phyloP scores from a whole-genome alignment of 2,797 vertebrate genomes.

The Helarctos malayanus region DNA sequence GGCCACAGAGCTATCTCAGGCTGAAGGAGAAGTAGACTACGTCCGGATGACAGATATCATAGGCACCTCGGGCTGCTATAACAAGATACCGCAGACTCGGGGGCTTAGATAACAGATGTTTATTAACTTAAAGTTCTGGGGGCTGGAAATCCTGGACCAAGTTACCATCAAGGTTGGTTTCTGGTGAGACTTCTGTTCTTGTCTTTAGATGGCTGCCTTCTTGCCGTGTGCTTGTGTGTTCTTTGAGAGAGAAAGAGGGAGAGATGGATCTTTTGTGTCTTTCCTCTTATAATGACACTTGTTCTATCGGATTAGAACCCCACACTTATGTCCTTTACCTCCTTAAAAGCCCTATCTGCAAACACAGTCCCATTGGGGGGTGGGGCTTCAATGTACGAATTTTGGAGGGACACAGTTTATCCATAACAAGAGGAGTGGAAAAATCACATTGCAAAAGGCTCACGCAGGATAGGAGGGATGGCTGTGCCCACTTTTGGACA shows the following conservation, averaged over 20 bases:
- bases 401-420: not conserved
- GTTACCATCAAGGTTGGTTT: not conserved
- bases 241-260: not conserved
- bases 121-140: not conserved
- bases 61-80: not conserved
- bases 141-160: not conserved
- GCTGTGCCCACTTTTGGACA: not conserved
- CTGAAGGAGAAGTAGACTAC: not conserved
- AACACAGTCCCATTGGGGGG: not conserved
- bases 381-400: not conserved
- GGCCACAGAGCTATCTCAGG: not conserved
- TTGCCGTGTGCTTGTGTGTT: not conserved
- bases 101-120: not conserved
- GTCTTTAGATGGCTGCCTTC: not conserved
- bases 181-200: not conserved
- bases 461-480: not conserved
- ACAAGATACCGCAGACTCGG: not conserved
- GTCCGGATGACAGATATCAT: not conserved
- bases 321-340: not conserved
- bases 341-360: not conserved
- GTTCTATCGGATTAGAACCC: not conserved
- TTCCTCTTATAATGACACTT: not conserved
- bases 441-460: not conserved
- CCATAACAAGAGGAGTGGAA: not conserved
- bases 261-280: not conserved